phyloP scores from a whole-genome alignment of 2,113 vertebrate genomes.

The Brienomyrus longianalis region DNA sequence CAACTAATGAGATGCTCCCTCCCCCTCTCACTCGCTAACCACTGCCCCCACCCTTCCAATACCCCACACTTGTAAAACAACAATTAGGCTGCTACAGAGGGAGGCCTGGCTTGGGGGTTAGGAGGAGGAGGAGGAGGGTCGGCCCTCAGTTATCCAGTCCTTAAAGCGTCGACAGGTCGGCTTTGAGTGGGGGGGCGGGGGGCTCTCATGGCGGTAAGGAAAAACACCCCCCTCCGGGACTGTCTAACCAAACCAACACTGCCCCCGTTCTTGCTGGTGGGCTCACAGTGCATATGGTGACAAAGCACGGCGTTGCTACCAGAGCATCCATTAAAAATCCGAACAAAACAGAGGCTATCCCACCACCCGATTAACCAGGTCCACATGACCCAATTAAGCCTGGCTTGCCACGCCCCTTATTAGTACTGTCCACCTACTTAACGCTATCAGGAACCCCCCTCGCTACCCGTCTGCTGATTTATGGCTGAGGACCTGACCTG shows the following conservation, averaged over 20 bases:
- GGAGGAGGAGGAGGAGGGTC: neutral
- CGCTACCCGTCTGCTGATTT: slow-evolving; percentile 9
- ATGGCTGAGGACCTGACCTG: neutral
- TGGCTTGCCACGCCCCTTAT: neutral
- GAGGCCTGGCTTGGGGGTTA: slow-evolving; percentile 15
- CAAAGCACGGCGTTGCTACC: neutral
- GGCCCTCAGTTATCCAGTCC: slow-evolving; percentile 21
- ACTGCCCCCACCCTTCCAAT: neutral
- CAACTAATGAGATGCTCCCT: slow-evolving; percentile 4
- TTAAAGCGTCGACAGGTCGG: slow-evolving; percentile 26
- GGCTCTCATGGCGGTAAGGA: neutral
- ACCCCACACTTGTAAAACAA: slow-evolving; percentile 6
- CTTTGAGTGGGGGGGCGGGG: neutral
- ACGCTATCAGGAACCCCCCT: neutral
- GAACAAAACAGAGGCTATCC: neutral
- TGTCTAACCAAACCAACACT: neutral
- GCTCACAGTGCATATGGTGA: neutral
- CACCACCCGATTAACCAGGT: neutral
- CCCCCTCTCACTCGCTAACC: neutral
- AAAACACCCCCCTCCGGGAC: neutral
- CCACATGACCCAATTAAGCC: neutral
- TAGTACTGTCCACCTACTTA: neutral
- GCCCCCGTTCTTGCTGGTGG: neutral
- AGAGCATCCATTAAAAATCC: neutral
- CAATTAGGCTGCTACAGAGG: neutral